Evolutionary conservation across 2,888 invertebrate species (phyloP).

Genomic region (Phyllotreta cruciferae): DNA sequence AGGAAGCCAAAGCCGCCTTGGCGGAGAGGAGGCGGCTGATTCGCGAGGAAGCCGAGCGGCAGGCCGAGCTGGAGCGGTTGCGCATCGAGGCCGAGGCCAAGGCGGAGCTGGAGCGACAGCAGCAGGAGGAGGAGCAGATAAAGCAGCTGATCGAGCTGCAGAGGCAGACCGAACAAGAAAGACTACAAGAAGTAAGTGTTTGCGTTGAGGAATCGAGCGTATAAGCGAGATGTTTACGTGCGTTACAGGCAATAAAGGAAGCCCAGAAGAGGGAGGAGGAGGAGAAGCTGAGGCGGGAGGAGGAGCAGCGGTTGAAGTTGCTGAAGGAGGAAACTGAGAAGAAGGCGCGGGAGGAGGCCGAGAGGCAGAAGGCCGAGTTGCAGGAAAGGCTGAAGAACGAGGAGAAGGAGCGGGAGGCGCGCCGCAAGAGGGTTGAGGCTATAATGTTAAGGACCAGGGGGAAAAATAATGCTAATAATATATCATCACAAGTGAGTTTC

Average conservation of each 20-base stretch:
- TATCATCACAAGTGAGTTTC: constrained; percentile 47
- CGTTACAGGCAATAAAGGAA: constrained; percentile 72
- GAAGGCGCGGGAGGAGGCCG: constrained; percentile 85
- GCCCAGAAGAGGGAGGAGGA: constrained; percentile 80
- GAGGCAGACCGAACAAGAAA: constrained; percentile 82
- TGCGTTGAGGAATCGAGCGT: not conserved
- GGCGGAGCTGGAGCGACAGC: constrained; percentile 73
- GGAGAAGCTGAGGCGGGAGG: constrained; percentile 74
- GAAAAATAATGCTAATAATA: constrained; percentile 52
- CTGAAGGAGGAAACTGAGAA: constrained; percentile 80
- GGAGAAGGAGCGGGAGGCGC: constrained; percentile 85
- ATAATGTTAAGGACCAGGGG: constrained; percentile 90
- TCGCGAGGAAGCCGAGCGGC: constrained; percentile 88
- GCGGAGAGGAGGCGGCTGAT: constrained; percentile 88
- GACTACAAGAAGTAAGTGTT: constrained; percentile 78
- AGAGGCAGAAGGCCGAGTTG: constrained; percentile 81
- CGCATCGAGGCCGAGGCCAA: constrained; percentile 76
- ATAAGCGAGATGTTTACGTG: constrained; percentile 24
- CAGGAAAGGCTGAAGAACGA: constrained; percentile 83
- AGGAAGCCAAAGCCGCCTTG: constrained; percentile 91
- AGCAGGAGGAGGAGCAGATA: constrained; percentile 84
- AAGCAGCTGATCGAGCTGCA: constrained; percentile 80
- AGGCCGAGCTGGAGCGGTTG: constrained; percentile 84
- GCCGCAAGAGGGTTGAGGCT: constrained; percentile 90
- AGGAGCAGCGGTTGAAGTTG: constrained; percentile 68